Base-by-base conservation (phyloP, 2,113 vertebrate species). In the Ivindomyrus marchei region DNA sequence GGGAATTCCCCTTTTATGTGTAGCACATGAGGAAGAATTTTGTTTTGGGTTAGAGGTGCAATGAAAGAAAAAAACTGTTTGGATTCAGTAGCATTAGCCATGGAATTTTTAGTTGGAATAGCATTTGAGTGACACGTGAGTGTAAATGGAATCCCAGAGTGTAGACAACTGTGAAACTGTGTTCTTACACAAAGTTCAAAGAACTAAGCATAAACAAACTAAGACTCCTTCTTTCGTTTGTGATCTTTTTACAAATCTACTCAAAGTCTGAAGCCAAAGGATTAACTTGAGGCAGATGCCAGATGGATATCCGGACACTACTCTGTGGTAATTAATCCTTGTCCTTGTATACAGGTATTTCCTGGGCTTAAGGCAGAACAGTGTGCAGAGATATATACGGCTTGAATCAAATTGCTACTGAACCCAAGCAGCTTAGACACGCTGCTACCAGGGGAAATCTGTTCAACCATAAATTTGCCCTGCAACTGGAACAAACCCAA, bases 241-340 rank as follows among this genome's bases (percentile, higher is more conserved):
- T 66, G 58, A n/a, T 66, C 8, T 66, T 66, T 66, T 66, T 66
- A 27, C 58, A 21, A 66, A 27, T 66, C 58, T 10, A 27, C 58
- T 66, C 58, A 66, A 27, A 10, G 24, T 66, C 58, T 66, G n/a
- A 66, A 66, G 58, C n/a, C n/a, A 10, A 66, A 66, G n/a, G n/a
- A 31, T 88, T 15, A 5, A 7, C 21, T 53, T 31, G 47, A 58
- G 42, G 56, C 24, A n/a, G 58, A 49, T 36, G 50, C 52, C 46
- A 74, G 89, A 90, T 53, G 46, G 62, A 70, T 88, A 90, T 88
- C 89, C 50, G 70, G 85, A 87, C 89, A 90, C 36, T 90, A 42
- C 45, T 45, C 85, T 88, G 49, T 49, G 89, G 45, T 80, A 90
- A 66, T 80, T 52, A 90, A 90, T 88, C 89, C 62, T 62, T 53